Evolutionary conservation across 2,113 vertebrate species (phyloP).

Genomic region (Lepisosteus oculatus): DNA sequence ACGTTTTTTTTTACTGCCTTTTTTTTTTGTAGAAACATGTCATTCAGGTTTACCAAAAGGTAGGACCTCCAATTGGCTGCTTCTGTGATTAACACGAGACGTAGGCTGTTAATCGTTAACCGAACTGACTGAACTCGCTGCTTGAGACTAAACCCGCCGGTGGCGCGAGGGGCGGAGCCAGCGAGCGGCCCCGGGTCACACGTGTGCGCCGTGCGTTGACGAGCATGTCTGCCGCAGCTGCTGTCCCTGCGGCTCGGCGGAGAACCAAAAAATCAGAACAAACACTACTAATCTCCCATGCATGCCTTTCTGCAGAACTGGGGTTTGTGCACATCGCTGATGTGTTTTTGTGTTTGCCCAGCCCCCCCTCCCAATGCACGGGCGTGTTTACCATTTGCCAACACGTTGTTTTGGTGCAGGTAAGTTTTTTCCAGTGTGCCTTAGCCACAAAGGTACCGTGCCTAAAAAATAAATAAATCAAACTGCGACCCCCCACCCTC

Average conservation of each 20-base stretch:
- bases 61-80: constrained; percentile 85
- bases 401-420: constrained; percentile 10
- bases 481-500: too few relatives aligned
- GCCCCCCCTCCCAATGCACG: not conserved
- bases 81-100: constrained; percentile 66
- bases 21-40: constrained; percentile 99
- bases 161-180: constrained; percentile 26
- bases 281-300: constrained; percentile 49
- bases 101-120: constrained; percentile 48
- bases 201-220: constrained; percentile 21
- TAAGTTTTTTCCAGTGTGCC: constrained; percentile 13
- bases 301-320: constrained; percentile 39
- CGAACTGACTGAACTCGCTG: constrained; percentile 75
- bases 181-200: constrained; percentile 13
- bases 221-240: constrained; percentile 39
- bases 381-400: not conserved
- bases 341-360: too few relatives aligned
- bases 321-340: constrained; percentile 19
- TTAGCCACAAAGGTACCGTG: too few relatives aligned
- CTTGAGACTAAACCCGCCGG: constrained; percentile 64
- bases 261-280: constrained; percentile 28
- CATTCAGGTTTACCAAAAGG: constrained; percentile 99
- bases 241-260: constrained; percentile 33
- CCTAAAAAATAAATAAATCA: too few relatives aligned
- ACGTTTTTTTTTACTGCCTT: constrained; percentile 73